A percentile compares a stretch with the other conserved stretches of the same genome.
Conservation (phyloP, 1,140 invertebrate species). For the Triops cancriformis region DNA sequence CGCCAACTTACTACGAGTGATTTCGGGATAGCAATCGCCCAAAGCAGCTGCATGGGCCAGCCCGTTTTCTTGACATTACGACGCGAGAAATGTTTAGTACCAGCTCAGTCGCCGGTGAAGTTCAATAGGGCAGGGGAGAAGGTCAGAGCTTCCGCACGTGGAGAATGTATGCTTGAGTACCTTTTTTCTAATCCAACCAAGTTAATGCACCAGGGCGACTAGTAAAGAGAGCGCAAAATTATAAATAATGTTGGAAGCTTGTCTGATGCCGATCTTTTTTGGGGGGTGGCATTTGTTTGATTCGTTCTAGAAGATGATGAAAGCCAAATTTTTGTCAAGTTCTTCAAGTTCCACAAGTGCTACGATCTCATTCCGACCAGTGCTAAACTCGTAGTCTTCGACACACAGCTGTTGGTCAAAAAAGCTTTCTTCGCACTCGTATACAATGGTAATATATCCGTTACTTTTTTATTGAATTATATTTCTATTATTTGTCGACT, state of each 20-base stretch:
- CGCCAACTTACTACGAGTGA: background rate
- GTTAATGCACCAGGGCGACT: background rate
- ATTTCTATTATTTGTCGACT: background rate
- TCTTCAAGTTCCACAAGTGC: slow-evolving; percentile 98
- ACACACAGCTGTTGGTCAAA: slow-evolving; percentile 96
- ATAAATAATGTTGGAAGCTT: slow-evolving; percentile 22
- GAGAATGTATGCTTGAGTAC: background rate
- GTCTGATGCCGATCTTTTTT: slow-evolving; percentile 26
- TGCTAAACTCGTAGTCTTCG: slow-evolving; percentile 97
- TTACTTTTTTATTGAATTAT: background rate
- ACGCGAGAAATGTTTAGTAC: background rate
- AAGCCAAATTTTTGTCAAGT: slow-evolving; percentile 92
- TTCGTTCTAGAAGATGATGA: slow-evolving; percentile 86
- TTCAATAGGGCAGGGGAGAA: background rate
- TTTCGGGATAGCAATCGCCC: background rate
- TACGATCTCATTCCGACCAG: slow-evolving; percentile 99
- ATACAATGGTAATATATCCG: slow-evolving; percentile 80
- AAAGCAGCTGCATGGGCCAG: background rate
- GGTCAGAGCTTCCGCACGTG: background rate
- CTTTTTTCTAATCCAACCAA: background rate
- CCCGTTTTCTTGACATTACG: background rate
- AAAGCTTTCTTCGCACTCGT: slow-evolving; percentile 98
- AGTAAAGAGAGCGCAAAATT: slow-evolving; percentile 11
- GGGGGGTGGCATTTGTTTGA: slow-evolving; percentile 30
- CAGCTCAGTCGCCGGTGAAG: background rate